Conservation (phyloP, 2,888 invertebrate genomes). For the Choristoneura rosaceana region DNA sequence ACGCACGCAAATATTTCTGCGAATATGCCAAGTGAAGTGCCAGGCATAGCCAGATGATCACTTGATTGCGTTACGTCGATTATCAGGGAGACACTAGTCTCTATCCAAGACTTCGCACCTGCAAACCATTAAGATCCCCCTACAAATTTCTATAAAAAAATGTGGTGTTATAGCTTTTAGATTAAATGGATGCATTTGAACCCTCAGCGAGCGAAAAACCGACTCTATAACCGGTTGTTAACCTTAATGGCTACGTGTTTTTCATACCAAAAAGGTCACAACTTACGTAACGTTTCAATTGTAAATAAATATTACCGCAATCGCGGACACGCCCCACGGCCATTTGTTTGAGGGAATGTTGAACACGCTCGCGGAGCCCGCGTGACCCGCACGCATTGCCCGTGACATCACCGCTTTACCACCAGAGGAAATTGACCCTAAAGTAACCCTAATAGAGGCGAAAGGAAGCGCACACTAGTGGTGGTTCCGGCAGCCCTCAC, state of each 20-base stretch:
- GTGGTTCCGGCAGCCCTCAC: constrained; percentile 23
- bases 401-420: neutral
- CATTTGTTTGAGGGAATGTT: constrained; percentile 36
- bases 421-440: neutral
- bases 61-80: neutral
- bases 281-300: neutral
- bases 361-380: constrained; percentile 5
- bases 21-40: no score
- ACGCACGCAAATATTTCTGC: no score
- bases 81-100: neutral
- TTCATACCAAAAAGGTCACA: neutral
- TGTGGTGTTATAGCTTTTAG: no score
- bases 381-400: constrained; percentile 32
- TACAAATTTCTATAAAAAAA: no score
- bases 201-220: no score
- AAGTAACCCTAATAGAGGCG: neutral
- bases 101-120: no score
- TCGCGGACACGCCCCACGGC: constrained; percentile 16
- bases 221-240: no score
- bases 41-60: no score
- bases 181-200: no score
- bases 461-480: no score
- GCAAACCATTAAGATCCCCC: no score
- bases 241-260: neutral
- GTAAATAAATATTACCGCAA: constrained; percentile 2